These are phyloP conservation scores for Oreochromis niloticus DNA, from an alignment of 2,113 vertebrate species.

Conservation along the genomic window DNA sequence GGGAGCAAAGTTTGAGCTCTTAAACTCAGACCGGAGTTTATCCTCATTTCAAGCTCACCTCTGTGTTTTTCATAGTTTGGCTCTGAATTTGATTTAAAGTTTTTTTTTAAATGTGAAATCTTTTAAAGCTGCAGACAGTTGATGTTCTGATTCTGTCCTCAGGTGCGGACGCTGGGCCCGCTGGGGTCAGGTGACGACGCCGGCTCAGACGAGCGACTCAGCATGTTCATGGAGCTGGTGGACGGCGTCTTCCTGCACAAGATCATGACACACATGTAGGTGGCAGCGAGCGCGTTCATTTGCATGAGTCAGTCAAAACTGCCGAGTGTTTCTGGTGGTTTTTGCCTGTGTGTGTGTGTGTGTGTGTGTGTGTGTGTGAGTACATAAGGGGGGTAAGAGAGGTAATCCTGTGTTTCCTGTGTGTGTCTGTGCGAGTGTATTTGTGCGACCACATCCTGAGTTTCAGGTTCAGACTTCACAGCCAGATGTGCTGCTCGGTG, in stretches of 20 bases:
- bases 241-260: conserved; percentile 68
- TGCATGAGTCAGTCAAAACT: background rate
- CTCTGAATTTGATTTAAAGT: background rate
- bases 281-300: background rate
- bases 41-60: background rate
- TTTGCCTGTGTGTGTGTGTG: rapidly evolving
- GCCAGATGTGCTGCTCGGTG: conserved; percentile 37
- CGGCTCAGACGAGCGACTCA: conserved; percentile 50
- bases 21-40: background rate
- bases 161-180: conserved; percentile 60
- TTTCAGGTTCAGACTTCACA: conserved; percentile 40
- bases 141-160: background rate
- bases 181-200: conserved; percentile 21
- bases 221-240: conserved; percentile 67
- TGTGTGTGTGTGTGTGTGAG: rapidly evolving
- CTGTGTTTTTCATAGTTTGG: background rate
- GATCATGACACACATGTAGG: conserved; percentile 69
- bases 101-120: background rate
- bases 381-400: background rate
- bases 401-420: conserved; percentile 30
- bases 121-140: background rate
- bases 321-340: background rate
- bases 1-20: background rate
- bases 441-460: conserved; percentile 59
- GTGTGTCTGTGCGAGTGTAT: background rate